These are phyloP conservation scores for Columba guinea DNA, from an alignment of 2,797 vertebrate genomes.

Conservation along the genomic window DNA sequence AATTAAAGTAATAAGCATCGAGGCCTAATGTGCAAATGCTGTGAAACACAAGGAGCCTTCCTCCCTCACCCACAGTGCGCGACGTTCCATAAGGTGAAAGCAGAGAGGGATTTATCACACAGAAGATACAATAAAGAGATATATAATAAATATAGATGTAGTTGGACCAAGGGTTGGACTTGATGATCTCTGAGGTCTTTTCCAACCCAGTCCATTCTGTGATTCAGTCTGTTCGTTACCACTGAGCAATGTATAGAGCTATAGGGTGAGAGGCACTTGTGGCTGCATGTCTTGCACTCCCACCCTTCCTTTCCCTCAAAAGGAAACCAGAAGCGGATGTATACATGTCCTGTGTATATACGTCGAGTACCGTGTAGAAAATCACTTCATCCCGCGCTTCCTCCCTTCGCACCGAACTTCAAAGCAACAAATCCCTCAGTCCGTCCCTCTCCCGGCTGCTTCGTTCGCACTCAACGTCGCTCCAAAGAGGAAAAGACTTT, in stretches of 20 bases:
- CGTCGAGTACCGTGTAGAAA: not conserved
- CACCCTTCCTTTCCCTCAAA: not conserved
- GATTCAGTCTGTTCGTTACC: not conserved
- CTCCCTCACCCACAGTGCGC: not conserved
- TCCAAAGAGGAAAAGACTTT: not conserved
- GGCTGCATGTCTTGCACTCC: not conserved
- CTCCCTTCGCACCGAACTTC: not conserved
- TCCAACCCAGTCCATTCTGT: no score
- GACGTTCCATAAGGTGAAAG: not conserved
- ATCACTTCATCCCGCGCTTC: slow-evolving; percentile 30
- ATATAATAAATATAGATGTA: not conserved
- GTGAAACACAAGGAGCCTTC: not conserved
- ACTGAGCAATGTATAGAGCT: not conserved
- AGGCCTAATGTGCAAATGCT: not conserved
- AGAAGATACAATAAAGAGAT: not conserved
- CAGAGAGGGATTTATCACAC: not conserved
- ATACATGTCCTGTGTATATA: not conserved
- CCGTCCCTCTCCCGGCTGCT: not conserved
- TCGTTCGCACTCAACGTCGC: rapidly evolving
- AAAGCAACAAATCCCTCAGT: not conserved
- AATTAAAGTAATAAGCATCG: not conserved
- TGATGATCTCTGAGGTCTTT: no score
- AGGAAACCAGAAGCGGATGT: slow-evolving; percentile 56
- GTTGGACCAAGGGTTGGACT: no score
- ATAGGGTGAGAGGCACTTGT: not conserved